phyloP scores from a whole-genome alignment of 2,797 vertebrate species.

The Pseudopleuronectes americanus region DNA sequence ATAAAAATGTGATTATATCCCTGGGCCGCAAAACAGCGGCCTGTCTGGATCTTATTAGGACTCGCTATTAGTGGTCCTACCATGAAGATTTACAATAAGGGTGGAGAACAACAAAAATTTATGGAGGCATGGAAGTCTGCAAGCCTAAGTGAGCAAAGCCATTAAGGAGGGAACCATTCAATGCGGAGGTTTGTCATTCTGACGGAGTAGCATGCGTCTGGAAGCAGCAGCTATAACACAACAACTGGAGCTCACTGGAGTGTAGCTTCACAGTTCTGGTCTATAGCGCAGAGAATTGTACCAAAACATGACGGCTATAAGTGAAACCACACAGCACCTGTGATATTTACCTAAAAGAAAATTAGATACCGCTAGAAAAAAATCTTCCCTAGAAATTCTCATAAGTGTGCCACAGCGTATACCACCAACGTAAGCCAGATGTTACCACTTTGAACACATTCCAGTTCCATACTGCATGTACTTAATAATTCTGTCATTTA shows the following conservation, averaged over 20 bases:
- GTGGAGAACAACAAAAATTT: conserved; percentile 79
- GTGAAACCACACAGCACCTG: conserved; percentile 5
- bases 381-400: background rate
- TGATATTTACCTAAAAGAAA: background rate
- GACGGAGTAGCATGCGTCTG: conserved; percentile 48
- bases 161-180: conserved; percentile 77
- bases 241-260: conserved; percentile 38
- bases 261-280: conserved; percentile 45
- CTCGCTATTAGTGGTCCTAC: conserved; percentile 76
- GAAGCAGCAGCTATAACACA: conserved; percentile 31
- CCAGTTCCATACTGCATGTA: too few species aligned
- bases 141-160: conserved; percentile 74
- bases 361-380: background rate
- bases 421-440: background rate
- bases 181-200: conserved; percentile 71
- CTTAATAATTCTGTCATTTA: too few species aligned
- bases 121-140: conserved; percentile 68
- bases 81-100: conserved; percentile 75
- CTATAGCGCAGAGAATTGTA: conserved; percentile 1
- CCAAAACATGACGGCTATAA: conserved; percentile 9
- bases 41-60: conserved; percentile 79
- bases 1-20: conserved; percentile 83
- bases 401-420: background rate
- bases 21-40: conserved; percentile 76
- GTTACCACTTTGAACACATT: too few species aligned